A percentile compares a stretch with the other conserved stretches of the same genome.
Evolutionary conservation across 2,888 invertebrate species (phyloP).

Genomic region (Ochropleura plecta): DNA sequence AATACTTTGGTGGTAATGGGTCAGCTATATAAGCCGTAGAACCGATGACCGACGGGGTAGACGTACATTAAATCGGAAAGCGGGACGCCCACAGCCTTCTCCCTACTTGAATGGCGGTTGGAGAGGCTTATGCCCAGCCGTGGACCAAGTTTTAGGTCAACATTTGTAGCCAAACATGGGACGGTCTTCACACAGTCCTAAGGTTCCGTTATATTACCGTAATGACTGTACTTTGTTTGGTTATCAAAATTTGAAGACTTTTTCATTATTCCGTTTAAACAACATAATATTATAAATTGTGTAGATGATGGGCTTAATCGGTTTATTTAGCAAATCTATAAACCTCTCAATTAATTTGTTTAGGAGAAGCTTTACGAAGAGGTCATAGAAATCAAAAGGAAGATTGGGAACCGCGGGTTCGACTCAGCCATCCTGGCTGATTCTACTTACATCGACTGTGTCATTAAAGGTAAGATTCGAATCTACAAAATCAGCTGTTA

Average conservation of each 20-base stretch:
- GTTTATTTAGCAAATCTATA: background rate
- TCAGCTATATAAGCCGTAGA: background rate
- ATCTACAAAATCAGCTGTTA: background rate
- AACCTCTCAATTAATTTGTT: background rate
- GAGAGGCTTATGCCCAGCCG: background rate
- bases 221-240: background rate
- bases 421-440: constrained; percentile 61
- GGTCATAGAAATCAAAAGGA: constrained; percentile 67
- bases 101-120: background rate
- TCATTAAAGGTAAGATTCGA: constrained; percentile 72
- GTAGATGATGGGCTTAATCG: too few relatives aligned
- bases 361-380: constrained; percentile 76
- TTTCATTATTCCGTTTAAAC: background rate
- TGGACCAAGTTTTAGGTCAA: background rate
- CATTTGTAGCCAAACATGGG: background rate
- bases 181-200: background rate
- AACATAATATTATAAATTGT: too few relatives aligned
- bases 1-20: background rate
- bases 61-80: too few relatives aligned
- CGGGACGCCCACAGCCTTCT: too few relatives aligned
- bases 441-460: constrained; percentile 70
- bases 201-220: background rate
- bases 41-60: background rate
- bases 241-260: background rate
- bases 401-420: constrained; percentile 61